Base-by-base conservation (phyloP, 2,888 invertebrate genomes). In the Antitype chi region DNA sequence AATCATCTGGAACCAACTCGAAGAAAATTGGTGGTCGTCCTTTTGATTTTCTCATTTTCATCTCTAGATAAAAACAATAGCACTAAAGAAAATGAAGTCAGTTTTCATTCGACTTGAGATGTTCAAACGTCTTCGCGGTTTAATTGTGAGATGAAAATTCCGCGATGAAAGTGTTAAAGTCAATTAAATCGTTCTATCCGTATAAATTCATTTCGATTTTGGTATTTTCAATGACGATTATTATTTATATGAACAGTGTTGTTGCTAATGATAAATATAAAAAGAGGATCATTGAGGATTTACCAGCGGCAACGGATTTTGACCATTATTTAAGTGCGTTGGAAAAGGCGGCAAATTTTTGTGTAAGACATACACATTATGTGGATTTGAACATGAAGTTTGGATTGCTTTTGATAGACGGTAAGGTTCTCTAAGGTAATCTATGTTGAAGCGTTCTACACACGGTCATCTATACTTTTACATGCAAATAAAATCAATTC, bases 361-460 rank as follows among this genome's bases (percentile, higher is more conserved):
- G 84, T 68, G 25, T 68, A 17, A 74, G 74, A n/a, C 78, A 92
- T 79, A 90, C 88, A 79, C 47, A 86, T 63, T 85, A 90, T 28
- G 76, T 94, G 52, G 93, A 95, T 87, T 68, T 93, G 13, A 92
- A 92, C 85, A 87, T 92, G 53, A 88, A 84, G 20, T 92, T 94
- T 63, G 95, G 94, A 60, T 80, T 95, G 72, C 94, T 94, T 87
- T 76, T 95, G 52, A 80, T 89, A 2, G 91, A 91, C 32, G 94
- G 95, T 95, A 90, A 78, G 78, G 43, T 11, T 11, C 1, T 47
- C 1, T 95, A 90, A 78, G 78, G 43, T 11, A 11, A 47, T 47
- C 9, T 47, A 47, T 47, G 13, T 11, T 47, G 13, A 47, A 11
- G 11, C 43, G 9, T 47, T 47, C 43, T 47, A 1, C 43, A 47